Base-by-base conservation (phyloP, 2,888 invertebrate species). In the Ephialtes manifestator region DNA sequence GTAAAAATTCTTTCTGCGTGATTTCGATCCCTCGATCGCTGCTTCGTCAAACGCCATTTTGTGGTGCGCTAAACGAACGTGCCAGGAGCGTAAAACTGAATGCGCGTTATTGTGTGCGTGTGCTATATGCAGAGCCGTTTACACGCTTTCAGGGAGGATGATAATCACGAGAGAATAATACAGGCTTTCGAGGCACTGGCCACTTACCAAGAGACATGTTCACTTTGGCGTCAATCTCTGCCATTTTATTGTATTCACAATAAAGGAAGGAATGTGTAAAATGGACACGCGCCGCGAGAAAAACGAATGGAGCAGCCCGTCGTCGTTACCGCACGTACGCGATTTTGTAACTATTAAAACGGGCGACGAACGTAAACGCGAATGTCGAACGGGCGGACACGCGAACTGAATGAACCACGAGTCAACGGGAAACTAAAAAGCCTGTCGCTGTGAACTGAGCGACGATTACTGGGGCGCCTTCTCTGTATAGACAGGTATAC, bases 181-280 rank as follows among this genome's bases (percentile, higher is more conserved):
- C 85, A 89, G 88, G 76, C 79, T 88, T 87, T 89, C 86, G 88
- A 88, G 87, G 89, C 89, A 88, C 88, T 89, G 88, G 90, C 91
- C 90, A 94, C 94, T 94, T 94, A 94, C 94, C 94, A 88, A 94
- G 94, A 88, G 94, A 94, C 94, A 94, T 94, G 89, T 94, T 93
- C 89, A 94, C 93, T 94, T 94, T 94, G 58, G 93, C 93, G 88
- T 94, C 94, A 89, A 93, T 90, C 88, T 93, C 94, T 84, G 94
- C 91, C 94, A 94, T 94, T 46, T 68, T 48, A 7, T 20, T 53
- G 0, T 24, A 1, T 24, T 24, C 24, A 35, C 8, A 8, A 4
- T 2, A 4, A 7, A 35, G 35, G 35, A 4, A 35, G 35, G 35
- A 35, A 35, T 24, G 24, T 24, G 24, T 24, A 35, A 2, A 7